Base-by-base conservation (phyloP, 2,888 invertebrate species). In the Galerucella calmariensis region DNA sequence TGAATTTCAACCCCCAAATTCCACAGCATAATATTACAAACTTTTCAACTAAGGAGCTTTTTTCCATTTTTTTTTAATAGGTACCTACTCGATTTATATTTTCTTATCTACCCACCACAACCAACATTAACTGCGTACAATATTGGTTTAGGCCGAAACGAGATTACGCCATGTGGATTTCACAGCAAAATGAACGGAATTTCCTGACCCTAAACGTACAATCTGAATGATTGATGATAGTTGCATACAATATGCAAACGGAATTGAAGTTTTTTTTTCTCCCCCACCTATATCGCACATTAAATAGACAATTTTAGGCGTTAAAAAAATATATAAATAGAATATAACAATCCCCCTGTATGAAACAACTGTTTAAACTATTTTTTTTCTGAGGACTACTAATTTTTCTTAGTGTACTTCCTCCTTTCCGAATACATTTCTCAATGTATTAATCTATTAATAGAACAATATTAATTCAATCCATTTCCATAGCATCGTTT, bases 171-270 rank as follows among this genome's bases (percentile, higher is more conserved):
- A 67, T 53, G 35, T 53, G 67, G 46, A 24, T 66, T 67, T 53
- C 67, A 51, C 27, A 27, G 67, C 56, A 56, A 67, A 67, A 56
- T 56, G 67, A 58, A 56, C 67, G 67, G 35, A 53, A 56, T 67
- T 56, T 67, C 56, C 67, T 67, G 67, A 41, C 67, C 67, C 56
- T 67, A 67, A 67, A 56, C 67, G 67, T 20, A 67, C 67, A 67
- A 67, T 67, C 67, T 41, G 56, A 67, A 67, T 67, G 67, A 67
- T 67, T 67, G 67, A 67, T 67, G 67, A 67, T 5, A 51, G 67
- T 16, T 67, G 53, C 56, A 67, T 53, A 67, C 35, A 67, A 67
- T 67, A 67, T 56, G 67, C 41, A 56, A 24, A 67, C 53, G 27
- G n/a, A 35, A 56, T 67, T n/a, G 67, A 56, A 41, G 16, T 41